phyloP scores from a whole-genome alignment of 2,888 invertebrate genomes.

The Andricus quercusramuli region DNA sequence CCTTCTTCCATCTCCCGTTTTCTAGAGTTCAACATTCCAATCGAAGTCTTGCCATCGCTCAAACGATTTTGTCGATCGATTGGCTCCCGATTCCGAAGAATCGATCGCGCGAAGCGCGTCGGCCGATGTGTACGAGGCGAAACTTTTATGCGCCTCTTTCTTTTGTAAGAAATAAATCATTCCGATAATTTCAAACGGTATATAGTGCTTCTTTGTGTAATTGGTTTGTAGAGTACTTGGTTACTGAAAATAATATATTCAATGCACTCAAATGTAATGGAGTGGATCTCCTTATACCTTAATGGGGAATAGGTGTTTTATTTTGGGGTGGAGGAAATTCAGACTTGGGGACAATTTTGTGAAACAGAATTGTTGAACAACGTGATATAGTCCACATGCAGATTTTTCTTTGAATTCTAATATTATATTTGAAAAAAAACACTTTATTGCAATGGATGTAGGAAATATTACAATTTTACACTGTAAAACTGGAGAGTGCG shows the following conservation, averaged over 20 bases:
- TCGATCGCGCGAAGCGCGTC: slow-evolving; percentile 28
- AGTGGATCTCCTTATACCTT: neutral
- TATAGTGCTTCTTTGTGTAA: neutral
- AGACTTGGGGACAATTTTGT: too few species aligned
- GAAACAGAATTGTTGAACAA: too few species aligned
- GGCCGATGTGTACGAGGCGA: neutral
- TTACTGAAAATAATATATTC: neutral
- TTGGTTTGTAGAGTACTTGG: neutral
- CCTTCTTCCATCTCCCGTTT: slow-evolving; percentile 47
- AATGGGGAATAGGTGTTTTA: neutral
- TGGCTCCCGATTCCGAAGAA: slow-evolving; percentile 29
- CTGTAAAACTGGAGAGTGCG: too few species aligned
- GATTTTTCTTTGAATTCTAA: too few species aligned
- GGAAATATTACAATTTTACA: too few species aligned
- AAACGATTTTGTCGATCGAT: slow-evolving; percentile 49
- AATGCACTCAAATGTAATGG: neutral
- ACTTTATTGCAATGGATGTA: too few species aligned
- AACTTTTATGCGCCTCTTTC: slow-evolving; percentile 8
- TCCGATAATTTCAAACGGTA: neutral
- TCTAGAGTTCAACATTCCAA: slow-evolving; percentile 52
- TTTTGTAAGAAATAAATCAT: neutral
- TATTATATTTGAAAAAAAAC: too few species aligned
- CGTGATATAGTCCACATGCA: too few species aligned
- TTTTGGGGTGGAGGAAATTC: neutral
- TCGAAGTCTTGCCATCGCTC: slow-evolving; percentile 49